Percentiles rank a stretch among this genome's conserved stretches.
Evolutionary conservation across 1,140 invertebrate genomes (phyloP).

Genomic region (Bombus confusus): DNA sequence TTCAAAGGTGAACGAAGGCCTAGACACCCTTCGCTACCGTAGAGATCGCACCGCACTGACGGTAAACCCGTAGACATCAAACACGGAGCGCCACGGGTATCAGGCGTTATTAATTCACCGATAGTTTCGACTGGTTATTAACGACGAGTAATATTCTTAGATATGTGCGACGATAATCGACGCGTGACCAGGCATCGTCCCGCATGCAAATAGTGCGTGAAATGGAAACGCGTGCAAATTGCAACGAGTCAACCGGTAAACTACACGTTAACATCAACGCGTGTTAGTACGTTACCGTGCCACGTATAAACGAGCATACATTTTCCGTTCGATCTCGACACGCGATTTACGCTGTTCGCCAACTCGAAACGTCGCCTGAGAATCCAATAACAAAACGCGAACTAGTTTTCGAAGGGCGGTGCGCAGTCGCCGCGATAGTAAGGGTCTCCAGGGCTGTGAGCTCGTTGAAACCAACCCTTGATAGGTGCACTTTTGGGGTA

Average conservation of each 20-base stretch:
- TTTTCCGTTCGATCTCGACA: not conserved
- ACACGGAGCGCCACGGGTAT: not conserved
- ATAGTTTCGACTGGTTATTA: not conserved
- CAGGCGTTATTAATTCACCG: slow-evolving; percentile 9
- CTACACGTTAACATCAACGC: not conserved
- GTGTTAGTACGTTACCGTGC: not conserved
- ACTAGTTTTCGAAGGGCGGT: slow-evolving; percentile 44
- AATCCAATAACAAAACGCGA: slow-evolving; percentile 40
- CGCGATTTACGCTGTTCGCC: not conserved
- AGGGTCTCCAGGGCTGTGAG: slow-evolving; percentile 55
- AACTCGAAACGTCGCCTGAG: not conserved
- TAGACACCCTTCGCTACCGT: not conserved
- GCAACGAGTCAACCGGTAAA: not conserved
- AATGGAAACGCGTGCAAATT: not conserved
- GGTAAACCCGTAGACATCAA: not conserved
- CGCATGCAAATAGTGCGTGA: not conserved
- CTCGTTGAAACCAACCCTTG: slow-evolving; percentile 62
- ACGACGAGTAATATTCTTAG: not conserved
- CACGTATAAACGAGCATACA: not conserved
- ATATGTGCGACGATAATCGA: not conserved
- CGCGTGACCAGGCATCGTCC: not conserved
- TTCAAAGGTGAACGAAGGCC: slow-evolving; percentile 13
- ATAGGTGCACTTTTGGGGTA: slow-evolving; percentile 74
- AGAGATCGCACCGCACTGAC: not conserved
- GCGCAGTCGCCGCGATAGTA: slow-evolving; percentile 39